These are phyloP conservation scores for Nycticryphes semicollaris DNA, from an alignment of 2,113 vertebrate genomes.

Conservation along the genomic window DNA sequence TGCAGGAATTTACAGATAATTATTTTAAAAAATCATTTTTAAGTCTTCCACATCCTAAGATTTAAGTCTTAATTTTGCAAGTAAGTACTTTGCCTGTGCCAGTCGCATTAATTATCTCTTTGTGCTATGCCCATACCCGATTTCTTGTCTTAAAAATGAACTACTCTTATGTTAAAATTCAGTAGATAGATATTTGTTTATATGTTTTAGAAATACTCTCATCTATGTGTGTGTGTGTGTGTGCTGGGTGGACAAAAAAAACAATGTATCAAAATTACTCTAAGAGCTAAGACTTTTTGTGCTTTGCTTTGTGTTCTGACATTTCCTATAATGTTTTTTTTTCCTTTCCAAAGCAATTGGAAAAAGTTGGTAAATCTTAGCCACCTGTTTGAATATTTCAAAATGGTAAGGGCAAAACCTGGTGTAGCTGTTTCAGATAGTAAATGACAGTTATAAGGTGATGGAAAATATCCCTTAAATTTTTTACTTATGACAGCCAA, in stretches of 20 bases:
- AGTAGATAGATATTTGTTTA: neutral
- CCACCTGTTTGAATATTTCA: neutral
- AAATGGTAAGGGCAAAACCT: fast-evolving
- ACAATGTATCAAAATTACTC: neutral
- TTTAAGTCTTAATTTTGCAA: neutral
- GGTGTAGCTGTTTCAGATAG: neutral
- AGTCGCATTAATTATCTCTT: neutral
- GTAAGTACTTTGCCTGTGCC: neutral
- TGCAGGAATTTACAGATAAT: neutral
- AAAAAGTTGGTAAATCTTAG: neutral
- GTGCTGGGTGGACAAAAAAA: neutral
- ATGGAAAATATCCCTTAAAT: neutral
- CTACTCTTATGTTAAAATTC: neutral
- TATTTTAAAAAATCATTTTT: neutral
- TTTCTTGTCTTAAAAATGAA: neutral
- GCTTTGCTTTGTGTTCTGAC: neutral
- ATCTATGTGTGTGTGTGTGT: neutral
- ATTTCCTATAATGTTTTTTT: neutral
- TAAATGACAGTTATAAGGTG: neutral
- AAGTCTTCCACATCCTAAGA: neutral
- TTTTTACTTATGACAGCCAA: neutral
- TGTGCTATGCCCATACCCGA: neutral
- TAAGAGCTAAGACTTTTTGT: neutral
- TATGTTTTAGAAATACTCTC: neutral
- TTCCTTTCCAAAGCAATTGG: neutral